Evolutionary conservation across 2,113 vertebrate species (phyloP).

Genomic region (Pardalotus punctatus): DNA sequence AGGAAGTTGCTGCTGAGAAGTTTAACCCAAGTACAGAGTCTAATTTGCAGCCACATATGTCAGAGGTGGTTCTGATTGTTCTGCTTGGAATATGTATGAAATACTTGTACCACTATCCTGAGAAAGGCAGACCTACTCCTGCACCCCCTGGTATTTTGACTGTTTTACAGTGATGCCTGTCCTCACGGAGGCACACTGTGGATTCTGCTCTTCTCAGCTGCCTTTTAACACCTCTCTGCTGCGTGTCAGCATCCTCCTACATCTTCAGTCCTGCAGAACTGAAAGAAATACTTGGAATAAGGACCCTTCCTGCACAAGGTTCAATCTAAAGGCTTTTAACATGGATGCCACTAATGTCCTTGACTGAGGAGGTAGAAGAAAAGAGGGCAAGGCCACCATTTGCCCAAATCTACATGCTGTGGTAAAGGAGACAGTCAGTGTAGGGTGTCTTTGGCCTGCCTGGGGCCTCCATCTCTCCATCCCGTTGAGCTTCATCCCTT

Average conservation of each 20-base stretch:
- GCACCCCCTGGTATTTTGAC: not conserved
- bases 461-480: not conserved
- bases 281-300: not conserved
- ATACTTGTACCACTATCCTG: not conserved
- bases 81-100: not conserved
- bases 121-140: not conserved
- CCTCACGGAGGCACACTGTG: not conserved
- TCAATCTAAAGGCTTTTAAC: not conserved
- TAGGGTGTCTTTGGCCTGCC: not conserved
- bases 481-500: not conserved
- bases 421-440: not conserved
- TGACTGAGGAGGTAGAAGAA: not conserved
- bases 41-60: fast-evolving
- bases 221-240: not conserved
- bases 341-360: not conserved
- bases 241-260: fast-evolving
- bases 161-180: not conserved
- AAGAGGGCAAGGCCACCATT: fast-evolving
- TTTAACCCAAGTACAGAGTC: not conserved
- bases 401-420: not conserved
- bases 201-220: not conserved
- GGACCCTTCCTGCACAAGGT: not conserved
- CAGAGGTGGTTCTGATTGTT: not conserved
- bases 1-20: not conserved
- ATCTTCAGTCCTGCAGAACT: not conserved